phyloP scores from a whole-genome alignment of 2,888 invertebrate species.

The Nemapogon koenigi region DNA sequence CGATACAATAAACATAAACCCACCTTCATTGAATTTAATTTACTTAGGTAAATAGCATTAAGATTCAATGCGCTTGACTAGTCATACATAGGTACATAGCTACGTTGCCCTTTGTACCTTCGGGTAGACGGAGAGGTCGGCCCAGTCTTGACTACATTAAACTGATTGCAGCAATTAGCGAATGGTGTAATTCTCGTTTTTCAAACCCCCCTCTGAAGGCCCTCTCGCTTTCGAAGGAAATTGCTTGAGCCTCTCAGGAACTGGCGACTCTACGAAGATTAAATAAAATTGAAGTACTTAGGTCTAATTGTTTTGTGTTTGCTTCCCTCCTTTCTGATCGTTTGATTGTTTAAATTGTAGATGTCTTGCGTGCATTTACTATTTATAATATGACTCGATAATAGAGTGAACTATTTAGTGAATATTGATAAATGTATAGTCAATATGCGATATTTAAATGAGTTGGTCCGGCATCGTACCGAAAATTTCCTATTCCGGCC shows the following conservation, averaged over 20 bases:
- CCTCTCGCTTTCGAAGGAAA: conserved; percentile 37
- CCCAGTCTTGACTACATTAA: conserved; percentile 50
- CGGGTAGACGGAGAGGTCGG: conserved; percentile 2
- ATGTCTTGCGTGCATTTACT: background rate
- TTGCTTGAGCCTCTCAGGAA: conserved; percentile 53
- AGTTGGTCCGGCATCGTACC: too few species aligned
- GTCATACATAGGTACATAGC: too few species aligned
- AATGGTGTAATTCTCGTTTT: conserved; percentile 61
- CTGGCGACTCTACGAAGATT: conserved; percentile 45
- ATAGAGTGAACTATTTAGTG: too few species aligned
- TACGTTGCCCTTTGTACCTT: background rate
- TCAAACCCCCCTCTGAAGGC: conserved; percentile 33
- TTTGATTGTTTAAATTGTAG: too few species aligned
- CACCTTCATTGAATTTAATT: too few species aligned
- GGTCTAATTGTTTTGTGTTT: conserved; percentile 45
- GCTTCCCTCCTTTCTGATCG: conserved; percentile 1
- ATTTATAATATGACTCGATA: too few species aligned
- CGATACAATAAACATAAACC: too few species aligned
- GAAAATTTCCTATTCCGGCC: too few species aligned
- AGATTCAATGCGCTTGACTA: too few species aligned
- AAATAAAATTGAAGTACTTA: conserved; percentile 47
- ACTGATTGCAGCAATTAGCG: conserved; percentile 63
- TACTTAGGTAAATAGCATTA: too few species aligned
- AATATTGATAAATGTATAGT: too few species aligned
- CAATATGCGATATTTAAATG: too few species aligned